Evolutionary conservation across 2,888 invertebrate species (phyloP).

Genomic region (Merodon equestris): DNA sequence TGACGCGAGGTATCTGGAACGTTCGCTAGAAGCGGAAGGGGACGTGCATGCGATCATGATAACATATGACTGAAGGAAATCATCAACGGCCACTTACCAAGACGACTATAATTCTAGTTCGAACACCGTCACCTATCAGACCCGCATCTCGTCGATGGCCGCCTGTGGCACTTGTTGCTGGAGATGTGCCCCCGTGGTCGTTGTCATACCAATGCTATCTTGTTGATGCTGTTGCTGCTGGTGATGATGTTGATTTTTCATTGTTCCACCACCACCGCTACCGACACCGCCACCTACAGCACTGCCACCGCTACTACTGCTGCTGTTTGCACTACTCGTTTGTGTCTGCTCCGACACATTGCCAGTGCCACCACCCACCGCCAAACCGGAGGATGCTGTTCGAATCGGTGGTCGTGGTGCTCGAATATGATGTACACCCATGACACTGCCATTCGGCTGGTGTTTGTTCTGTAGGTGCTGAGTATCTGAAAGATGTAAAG

Average conservation of each 20-base stretch:
- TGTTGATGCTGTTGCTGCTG: slow-evolving; percentile 75
- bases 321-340: slow-evolving; percentile 72
- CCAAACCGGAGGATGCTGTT: slow-evolving; percentile 76
- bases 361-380: slow-evolving; percentile 62
- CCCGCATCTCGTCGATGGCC: slow-evolving; percentile 93
- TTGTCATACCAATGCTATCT: slow-evolving; percentile 78
- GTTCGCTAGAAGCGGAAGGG: no score
- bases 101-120: slow-evolving; percentile 79
- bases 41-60: no score
- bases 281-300: slow-evolving; percentile 65
- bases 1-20: no score
- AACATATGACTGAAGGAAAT: no score
- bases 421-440: slow-evolving; percentile 76
- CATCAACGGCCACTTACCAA: slow-evolving; percentile 73
- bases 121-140: slow-evolving; percentile 84
- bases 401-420: slow-evolving; percentile 78
- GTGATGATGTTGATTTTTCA: slow-evolving; percentile 78
- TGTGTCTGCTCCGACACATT: slow-evolving; percentile 74
- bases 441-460: slow-evolving; percentile 76
- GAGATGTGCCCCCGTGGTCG: slow-evolving; percentile 78
- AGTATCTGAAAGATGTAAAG: slow-evolving; percentile 67
- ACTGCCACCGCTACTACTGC: slow-evolving; percentile 76
- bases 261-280: slow-evolving; percentile 77
- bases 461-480: slow-evolving; percentile 75
- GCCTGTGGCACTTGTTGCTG: slow-evolving; percentile 86